Percentiles rank a stretch among this genome's conserved stretches.
These are phyloP conservation scores for Cavia aperea DNA, from an alignment of 2,113 vertebrate genomes.

Conservation along the genomic window DNA sequence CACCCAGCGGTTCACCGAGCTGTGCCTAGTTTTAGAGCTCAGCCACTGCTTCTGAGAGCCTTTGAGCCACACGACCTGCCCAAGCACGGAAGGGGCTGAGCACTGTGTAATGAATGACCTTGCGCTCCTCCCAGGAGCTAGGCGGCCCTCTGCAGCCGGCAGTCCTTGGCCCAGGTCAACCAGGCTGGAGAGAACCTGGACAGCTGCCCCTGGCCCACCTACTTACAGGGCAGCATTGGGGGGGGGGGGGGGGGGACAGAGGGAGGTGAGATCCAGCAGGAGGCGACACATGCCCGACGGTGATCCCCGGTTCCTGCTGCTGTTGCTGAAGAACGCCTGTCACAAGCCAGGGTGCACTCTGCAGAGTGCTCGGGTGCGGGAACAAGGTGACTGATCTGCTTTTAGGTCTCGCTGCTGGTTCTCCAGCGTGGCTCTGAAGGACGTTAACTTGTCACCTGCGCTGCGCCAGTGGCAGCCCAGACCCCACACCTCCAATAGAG, in stretches of 20 bases:
- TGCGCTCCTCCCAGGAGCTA: constrained; percentile 70
- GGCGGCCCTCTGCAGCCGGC: constrained; percentile 3
- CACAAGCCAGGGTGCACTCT: not conserved
- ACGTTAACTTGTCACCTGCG: not conserved
- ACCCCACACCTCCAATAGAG: not conserved
- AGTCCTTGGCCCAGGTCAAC: constrained; percentile 58
- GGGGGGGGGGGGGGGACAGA: constrained; percentile 18
- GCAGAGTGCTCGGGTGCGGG: constrained; percentile 57
- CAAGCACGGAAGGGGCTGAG: constrained; percentile 24
- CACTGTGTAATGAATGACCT: not conserved
- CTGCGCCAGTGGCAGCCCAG: not conserved
- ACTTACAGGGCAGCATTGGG: constrained; percentile 67
- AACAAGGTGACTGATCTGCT: constrained; percentile 45
- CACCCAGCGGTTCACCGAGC: constrained; percentile 50
- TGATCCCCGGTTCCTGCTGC: not conserved
- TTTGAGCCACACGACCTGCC: constrained; percentile 50
- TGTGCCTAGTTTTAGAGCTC: not conserved
- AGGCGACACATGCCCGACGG: accelerated
- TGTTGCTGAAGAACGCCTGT: constrained; percentile 17
- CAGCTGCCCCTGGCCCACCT: constrained; percentile 67
- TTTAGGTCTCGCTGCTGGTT: constrained; percentile 39
- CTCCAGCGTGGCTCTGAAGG: constrained; percentile 28
- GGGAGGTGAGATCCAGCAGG: not conserved
- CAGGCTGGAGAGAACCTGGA: constrained; percentile 65
- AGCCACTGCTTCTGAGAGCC: constrained; percentile 69